These are phyloP conservation scores for Squalus acanthias DNA, from an alignment of 2,797 vertebrate species.

Conservation along the genomic window DNA sequence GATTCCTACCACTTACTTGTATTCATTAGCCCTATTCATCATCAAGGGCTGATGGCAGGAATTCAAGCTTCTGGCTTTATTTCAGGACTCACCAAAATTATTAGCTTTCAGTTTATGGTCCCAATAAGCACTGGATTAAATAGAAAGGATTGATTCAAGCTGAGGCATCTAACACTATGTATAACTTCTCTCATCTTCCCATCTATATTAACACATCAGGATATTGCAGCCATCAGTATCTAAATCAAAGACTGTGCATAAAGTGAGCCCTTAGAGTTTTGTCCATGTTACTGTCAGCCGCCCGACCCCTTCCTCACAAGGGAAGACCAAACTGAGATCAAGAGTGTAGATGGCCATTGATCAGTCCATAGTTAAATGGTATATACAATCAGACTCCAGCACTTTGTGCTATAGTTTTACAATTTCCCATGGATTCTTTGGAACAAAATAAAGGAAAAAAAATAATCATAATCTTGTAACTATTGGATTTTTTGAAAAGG, in stretches of 20 bases:
- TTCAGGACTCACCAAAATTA: constrained; percentile 72
- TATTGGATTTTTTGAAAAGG: neutral
- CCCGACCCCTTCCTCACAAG: neutral
- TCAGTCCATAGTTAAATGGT: neutral
- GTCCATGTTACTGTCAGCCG: neutral
- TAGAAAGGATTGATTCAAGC: constrained; percentile 63
- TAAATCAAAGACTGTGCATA: neutral
- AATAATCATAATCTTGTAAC: neutral
- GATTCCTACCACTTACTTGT: constrained; percentile 78
- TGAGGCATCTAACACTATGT: constrained; percentile 68
- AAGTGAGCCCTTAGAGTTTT: neutral
- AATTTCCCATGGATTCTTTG: constrained; percentile 11
- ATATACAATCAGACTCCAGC: neutral
- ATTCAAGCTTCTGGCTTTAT: constrained; percentile 75
- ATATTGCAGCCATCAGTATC: constrained; percentile 36
- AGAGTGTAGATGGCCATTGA: neutral
- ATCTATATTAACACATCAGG: constrained; percentile 50
- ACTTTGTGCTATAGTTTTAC: neutral
- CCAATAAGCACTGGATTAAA: constrained; percentile 64
- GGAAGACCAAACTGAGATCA: constrained; percentile 9
- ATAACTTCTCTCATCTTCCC: constrained; percentile 55
- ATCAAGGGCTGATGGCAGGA: constrained; percentile 70
- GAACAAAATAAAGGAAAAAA: neutral
- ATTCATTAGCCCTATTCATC: constrained; percentile 98
- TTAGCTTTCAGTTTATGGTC: constrained; percentile 71